Percentiles rank a stretch among this genome's conserved stretches.
phyloP scores from a whole-genome alignment of 2,113 vertebrate genomes.

The Pterocles orientalis region DNA sequence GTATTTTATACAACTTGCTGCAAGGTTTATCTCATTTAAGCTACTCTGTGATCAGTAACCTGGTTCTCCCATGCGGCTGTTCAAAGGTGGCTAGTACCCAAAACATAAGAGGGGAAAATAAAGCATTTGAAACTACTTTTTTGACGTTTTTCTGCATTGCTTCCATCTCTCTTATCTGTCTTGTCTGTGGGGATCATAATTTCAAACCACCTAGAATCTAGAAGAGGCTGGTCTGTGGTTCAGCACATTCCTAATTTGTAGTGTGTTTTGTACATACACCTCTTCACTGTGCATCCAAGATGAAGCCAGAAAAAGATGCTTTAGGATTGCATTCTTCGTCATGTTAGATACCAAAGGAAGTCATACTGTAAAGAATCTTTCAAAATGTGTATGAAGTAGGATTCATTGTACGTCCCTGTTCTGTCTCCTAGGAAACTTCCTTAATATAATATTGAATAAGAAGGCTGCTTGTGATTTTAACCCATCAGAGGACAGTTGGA shows the following conservation, averaged over 20 bases:
- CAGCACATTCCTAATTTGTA: neutral
- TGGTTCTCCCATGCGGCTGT: neutral
- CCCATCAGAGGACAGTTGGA: neutral
- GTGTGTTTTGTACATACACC: neutral
- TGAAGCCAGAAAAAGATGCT: neutral
- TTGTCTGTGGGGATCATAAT: neutral
- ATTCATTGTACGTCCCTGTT: neutral
- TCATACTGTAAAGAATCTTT: neutral
- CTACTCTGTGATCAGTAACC: neutral
- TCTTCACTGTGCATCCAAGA: neutral
- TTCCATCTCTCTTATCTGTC: neutral
- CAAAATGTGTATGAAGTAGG: neutral
- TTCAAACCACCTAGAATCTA: neutral
- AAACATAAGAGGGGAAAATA: neutral
- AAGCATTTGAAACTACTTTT: neutral
- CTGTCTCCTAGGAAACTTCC: neutral
- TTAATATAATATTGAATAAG: neutral
- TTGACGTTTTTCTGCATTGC: neutral
- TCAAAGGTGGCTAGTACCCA: constrained; percentile 6
- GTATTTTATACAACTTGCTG: constrained; percentile 12
- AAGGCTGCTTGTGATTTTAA: neutral
- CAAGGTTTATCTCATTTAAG: constrained; percentile 47
- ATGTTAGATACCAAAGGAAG: neutral
- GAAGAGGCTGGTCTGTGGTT: neutral
- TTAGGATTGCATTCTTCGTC: neutral